Conservation (phyloP, 2,113 vertebrate species). For the Heterotis niloticus region DNA sequence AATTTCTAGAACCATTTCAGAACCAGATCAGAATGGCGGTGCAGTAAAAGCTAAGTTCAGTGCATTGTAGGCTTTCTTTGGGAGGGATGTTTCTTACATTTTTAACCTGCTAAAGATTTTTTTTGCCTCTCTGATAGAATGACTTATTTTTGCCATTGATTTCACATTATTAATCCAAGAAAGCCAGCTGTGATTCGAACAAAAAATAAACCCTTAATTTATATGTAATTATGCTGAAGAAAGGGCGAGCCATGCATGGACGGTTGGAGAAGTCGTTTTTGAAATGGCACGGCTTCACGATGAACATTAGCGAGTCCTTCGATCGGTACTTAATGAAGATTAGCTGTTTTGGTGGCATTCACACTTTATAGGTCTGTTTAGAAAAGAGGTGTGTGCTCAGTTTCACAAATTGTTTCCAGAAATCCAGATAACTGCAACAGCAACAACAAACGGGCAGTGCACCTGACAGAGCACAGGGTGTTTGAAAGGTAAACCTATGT, state of each 20-base stretch:
- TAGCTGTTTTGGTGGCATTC: slow-evolving; percentile 14
- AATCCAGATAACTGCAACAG: background rate
- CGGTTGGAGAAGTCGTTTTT: slow-evolving; percentile 5
- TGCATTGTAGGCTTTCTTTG: background rate
- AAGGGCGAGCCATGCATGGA: slow-evolving; percentile 16
- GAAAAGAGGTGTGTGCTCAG: background rate
- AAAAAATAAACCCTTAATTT: slow-evolving; percentile 30
- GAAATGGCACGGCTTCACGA: slow-evolving; percentile 21
- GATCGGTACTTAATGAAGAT: slow-evolving; percentile 19
- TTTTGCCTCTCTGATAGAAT: slow-evolving; percentile 16
- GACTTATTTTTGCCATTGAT: slow-evolving; percentile 31
- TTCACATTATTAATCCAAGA: slow-evolving; percentile 23
- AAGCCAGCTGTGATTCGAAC: slow-evolving; percentile 17
- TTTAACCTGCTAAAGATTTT: slow-evolving; percentile 21
- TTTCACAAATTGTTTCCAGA: background rate
- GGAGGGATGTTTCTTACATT: slow-evolving; percentile 17
- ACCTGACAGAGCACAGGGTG: background rate
- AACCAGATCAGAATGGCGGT: background rate
- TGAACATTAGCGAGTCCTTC: slow-evolving; percentile 13
- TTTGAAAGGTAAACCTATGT: background rate
- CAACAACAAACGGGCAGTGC: background rate
- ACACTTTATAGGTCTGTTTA: slow-evolving; percentile 7
- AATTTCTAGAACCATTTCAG: background rate
- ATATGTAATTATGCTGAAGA: slow-evolving; percentile 25
- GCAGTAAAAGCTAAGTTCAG: background rate